Conservation (phyloP, 92 coral and sea anemone species). For the Chrysogorgia sp. region DNA sequence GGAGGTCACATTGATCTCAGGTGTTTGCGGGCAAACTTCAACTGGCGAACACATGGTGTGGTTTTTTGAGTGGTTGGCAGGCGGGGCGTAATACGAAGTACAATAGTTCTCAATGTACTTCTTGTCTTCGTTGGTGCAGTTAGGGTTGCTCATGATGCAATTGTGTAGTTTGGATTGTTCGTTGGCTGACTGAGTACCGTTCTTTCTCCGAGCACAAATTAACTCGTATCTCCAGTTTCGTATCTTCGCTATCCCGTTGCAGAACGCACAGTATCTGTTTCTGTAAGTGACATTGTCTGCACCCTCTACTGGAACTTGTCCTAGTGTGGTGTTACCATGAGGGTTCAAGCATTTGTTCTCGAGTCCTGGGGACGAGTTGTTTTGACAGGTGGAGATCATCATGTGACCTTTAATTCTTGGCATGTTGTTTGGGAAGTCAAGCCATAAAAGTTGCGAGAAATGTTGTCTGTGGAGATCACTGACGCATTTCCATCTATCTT, state of each 20-base stretch:
- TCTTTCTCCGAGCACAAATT: not conserved
- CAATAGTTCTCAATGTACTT: not conserved
- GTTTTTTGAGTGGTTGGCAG: constrained; percentile 1
- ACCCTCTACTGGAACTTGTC: constrained; percentile 32
- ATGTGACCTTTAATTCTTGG: constrained; percentile 23
- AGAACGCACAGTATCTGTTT: constrained; percentile 34
- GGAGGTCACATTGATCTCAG: constrained; percentile 6
- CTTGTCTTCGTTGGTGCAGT: not conserved
- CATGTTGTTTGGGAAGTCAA: not conserved
- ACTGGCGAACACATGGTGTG: constrained; percentile 28
- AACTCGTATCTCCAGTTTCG: constrained; percentile 15
- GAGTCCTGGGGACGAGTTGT: not conserved
- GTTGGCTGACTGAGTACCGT: not conserved
- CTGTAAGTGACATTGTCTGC: constrained; percentile 21
- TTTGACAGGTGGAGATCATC: constrained; percentile 18
- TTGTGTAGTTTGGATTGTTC: not conserved
- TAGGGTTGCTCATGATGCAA: not conserved
- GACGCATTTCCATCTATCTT: constrained; percentile 9
- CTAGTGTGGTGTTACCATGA: not conserved
- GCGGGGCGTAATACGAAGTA: constrained; percentile 24
- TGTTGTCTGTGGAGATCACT: not conserved
- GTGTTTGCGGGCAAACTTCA: constrained; percentile 22
- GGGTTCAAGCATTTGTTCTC: constrained; percentile 10
- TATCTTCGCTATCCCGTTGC: constrained; percentile 11
- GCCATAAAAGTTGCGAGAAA: not conserved